Conservation (phyloP, 1,140 invertebrate species). For the Alviniconcha marisindica region DNA sequence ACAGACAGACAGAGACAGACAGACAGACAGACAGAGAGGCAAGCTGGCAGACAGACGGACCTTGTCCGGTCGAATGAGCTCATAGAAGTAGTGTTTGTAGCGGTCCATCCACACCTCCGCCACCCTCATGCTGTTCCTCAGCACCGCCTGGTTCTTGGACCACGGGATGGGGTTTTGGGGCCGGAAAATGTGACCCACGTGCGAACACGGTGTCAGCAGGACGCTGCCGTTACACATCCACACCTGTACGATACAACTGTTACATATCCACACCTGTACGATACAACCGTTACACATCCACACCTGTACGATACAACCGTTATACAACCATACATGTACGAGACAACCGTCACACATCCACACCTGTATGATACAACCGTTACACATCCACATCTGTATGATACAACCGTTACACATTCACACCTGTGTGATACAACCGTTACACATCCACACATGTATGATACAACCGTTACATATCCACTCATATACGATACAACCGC, state of each 20-base stretch:
- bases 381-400: no score
- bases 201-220: conserved; percentile 95
- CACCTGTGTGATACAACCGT: no score
- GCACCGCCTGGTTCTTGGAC: conserved; percentile 54
- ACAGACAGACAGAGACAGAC: no score
- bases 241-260: conserved; percentile 87
- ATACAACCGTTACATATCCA: no score
- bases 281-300: conserved; percentile 67
- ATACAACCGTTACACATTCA: no score
- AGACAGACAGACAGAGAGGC: no score
- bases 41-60: conserved; percentile 43
- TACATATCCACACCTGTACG: conserved; percentile 84
- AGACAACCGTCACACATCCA: no score
- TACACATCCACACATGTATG: no score
- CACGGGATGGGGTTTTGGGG: conserved; percentile 42
- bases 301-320: no score
- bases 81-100: conserved; percentile 82
- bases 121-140: conserved; percentile 76
- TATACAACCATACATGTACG: no score
- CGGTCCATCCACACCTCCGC: conserved; percentile 88
- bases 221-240: conserved; percentile 98
- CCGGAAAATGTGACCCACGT: conserved; percentile 97
- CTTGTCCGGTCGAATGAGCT: conserved; percentile 87
- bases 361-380: no score
- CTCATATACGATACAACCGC: no score